phyloP scores from a whole-genome alignment of 2,113 vertebrate species.

The Phycodurus eques region DNA sequence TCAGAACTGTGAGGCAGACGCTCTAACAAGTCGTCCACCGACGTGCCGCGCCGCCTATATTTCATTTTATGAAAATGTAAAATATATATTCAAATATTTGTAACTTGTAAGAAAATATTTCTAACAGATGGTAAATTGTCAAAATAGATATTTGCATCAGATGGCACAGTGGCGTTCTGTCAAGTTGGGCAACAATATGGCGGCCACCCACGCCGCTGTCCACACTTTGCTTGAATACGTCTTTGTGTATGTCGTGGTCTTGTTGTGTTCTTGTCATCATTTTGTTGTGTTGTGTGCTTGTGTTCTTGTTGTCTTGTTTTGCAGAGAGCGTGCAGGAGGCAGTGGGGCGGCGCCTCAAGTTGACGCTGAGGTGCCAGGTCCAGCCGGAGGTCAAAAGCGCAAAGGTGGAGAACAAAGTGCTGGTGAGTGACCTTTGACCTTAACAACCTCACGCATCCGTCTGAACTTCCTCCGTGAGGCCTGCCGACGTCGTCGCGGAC shows the following conservation, averaged over 20 bases:
- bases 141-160: no score
- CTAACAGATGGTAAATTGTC: no score
- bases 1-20: no score
- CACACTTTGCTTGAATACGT: not conserved
- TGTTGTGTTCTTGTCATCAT: no score
- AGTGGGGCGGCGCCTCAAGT: slow-evolving; percentile 84
- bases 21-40: no score
- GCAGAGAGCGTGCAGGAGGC: slow-evolving; percentile 83
- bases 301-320: not conserved
- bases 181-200: not conserved
- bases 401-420: slow-evolving; percentile 85
- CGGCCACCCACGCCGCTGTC: no score
- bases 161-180: not conserved
- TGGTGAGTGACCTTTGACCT: slow-evolving; percentile 77
- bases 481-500: no score
- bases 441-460: not conserved
- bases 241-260: not conserved
- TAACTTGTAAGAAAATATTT: no score
- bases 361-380: slow-evolving; percentile 84
- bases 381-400: slow-evolving; percentile 91
- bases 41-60: no score
- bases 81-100: no score
- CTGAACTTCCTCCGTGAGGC: not conserved
- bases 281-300: no score
- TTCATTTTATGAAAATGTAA: no score